A percentile compares a stretch with the other conserved stretches of the same genome.
phyloP scores from a whole-genome alignment of 2,888 invertebrate species.

The Oxyscelio sp. region DNA sequence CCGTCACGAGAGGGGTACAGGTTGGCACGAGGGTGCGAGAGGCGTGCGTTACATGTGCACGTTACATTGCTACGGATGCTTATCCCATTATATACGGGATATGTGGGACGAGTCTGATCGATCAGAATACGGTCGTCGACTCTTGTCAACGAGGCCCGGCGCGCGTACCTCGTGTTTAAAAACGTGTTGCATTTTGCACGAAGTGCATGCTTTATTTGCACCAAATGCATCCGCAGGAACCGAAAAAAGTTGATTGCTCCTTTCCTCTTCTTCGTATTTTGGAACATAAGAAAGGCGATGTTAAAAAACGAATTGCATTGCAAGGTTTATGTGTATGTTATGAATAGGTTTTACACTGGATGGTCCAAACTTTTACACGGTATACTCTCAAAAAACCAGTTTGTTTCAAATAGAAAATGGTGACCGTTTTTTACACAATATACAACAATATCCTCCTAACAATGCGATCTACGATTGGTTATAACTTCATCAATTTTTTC shows the following conservation, averaged over 20 bases:
- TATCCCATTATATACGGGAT: constrained; percentile 57
- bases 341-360: too few relatives aligned
- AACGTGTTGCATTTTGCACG: constrained; percentile 30
- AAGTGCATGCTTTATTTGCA: background rate
- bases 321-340: too few relatives aligned
- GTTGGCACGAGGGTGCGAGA: constrained; percentile 54
- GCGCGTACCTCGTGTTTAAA: constrained; percentile 18
- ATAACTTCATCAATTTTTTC: too few relatives aligned
- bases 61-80: constrained; percentile 45
- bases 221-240: background rate
- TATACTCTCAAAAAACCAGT: too few relatives aligned
- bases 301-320: too few relatives aligned
- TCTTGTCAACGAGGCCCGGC: constrained; percentile 30
- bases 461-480: too few relatives aligned
- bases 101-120: constrained; percentile 58
- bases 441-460: too few relatives aligned
- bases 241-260: background rate
- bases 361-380: too few relatives aligned
- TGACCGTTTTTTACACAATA: too few relatives aligned
- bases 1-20: constrained; percentile 67
- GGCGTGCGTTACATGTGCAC: constrained; percentile 10
- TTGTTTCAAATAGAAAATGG: too few relatives aligned
- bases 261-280: background rate
- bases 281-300: too few relatives aligned
- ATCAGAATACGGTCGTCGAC: constrained; percentile 62